Base-by-base conservation (phyloP, 35 echinoderm and acorn worm species). In the Hemicentrotus pulcherrimus region DNA sequence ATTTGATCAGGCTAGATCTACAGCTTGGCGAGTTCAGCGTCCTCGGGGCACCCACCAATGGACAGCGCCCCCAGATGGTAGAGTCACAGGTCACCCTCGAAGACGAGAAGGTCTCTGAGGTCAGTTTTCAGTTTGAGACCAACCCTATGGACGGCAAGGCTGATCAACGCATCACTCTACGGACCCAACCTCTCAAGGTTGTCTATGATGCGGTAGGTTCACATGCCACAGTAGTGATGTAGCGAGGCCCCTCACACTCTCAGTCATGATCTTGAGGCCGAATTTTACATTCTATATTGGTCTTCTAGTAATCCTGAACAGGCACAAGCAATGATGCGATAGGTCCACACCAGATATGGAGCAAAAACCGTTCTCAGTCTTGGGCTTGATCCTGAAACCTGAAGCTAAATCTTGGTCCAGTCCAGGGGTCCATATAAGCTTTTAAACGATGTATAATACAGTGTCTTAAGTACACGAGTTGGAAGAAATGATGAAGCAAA, bases 171-270 rank as follows among this genome's bases (percentile, higher is more conserved):
- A 95, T 99, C 3, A 94, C 86, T 92, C 94, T 99, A 15, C 95
- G 95, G 31, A 95, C 98, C 24, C 96, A 96, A 86, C 98, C 98
- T 31, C 87, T 99, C 85, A 97, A 99, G 94, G 95, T 99, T 71
- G 96, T 96, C 60, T 99, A 98, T 86, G 98, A 99, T 99, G 96
- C 98, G 31, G 98, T 99, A 95, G 97, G 97, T 99, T 19, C 24
- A 32, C 22, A 30, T 55, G 47, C 35, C 35, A 41, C 35, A 50
- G 13, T 16, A 94, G 3, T 96, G 31, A 41, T 41, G 16, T 11
- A 59, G 11, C 2, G 16, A 59, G 52, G 12, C 52, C n/a, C n/a
- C n/a, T 88, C 86, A 9, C 19, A 3, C n/a, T 88, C 86, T 88
- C n/a, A 1, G 35, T 41, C 35, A 41, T 41, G 35, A 41, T 41